Evolutionary conservation across 2,113 vertebrate genomes (phyloP), one percentile per base, ranked within the genome.

Genomic region (Mirza zaza): DNA sequence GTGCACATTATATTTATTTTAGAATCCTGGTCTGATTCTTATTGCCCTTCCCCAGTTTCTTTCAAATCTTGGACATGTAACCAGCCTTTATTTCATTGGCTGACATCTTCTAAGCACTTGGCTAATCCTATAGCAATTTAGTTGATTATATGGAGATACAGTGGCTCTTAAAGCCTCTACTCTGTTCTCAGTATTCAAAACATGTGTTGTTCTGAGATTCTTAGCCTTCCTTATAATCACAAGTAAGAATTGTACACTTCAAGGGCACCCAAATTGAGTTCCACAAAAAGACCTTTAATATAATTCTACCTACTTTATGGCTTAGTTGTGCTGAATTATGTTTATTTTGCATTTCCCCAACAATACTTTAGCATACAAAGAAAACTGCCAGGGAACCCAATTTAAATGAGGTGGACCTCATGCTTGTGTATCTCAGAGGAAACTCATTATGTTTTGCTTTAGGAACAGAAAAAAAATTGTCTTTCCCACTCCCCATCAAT

Each of bases 101-200:
- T 95, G 68, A 79, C n/a, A 93, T 84, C 59, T 95, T 95, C 77
- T 94, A 93, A 97, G 67, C 18, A 87, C 61, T 88, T 91, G 34
- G n/a, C 57, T 87, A 97, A 94, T 75, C 25, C 15, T 80, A 67
- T 21, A 93, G 77, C 20, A 91, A 55, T 89, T 95, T 95, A 71
- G 34, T 87, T 97, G 67, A 94, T 95, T 94, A 95, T 73, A 83
- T 42, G 32, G 73, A 95, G 32, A 79, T 93, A 85, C 11, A 85
- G 63, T 76, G n/a, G 21, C 42, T 90, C 81, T 94, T 94, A 96
- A 85, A 95, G 32, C 77, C 65, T 91, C 59, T 75, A 42, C 21
- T 86, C 55, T 90, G 23, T 68, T 83, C 65, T 94, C 34, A 94
- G 18, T 82, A 65, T 95, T 87, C 63, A 94, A 97, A 96, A 87